Evolutionary conservation across 2,888 invertebrate genomes (phyloP).

Genomic region (Chironomus tentans): DNA sequence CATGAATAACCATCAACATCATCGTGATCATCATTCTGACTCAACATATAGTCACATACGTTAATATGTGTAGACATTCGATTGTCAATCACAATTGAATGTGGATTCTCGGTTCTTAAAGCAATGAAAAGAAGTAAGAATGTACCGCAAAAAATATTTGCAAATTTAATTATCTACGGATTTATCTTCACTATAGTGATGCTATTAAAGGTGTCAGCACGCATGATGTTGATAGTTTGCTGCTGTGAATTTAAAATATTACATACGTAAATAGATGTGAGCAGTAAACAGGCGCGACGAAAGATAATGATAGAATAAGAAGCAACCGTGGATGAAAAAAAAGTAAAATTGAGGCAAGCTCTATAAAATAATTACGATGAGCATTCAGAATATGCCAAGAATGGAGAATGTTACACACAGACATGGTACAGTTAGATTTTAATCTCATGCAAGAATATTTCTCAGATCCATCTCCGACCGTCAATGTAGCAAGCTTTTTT

Average conservation of each 20-base stretch:
- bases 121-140: not conserved
- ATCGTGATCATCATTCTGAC: too few relatives aligned
- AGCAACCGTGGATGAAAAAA: not conserved
- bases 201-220: not conserved
- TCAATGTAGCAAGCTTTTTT: too few relatives aligned
- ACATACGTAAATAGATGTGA: not conserved
- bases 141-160: not conserved
- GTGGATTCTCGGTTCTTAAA: not conserved
- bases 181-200: not conserved
- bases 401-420: not conserved
- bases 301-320: not conserved
- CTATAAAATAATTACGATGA: conserved; percentile 1
- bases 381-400: not conserved
- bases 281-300: not conserved
- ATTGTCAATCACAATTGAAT: not conserved
- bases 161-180: not conserved
- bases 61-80: not conserved
- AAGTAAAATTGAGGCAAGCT: not conserved
- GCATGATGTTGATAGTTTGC: not conserved
- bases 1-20: too few relatives aligned
- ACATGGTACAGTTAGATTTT: not conserved
- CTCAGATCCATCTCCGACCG: not conserved
- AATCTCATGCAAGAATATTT: not conserved
- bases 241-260: not conserved
- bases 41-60: too few relatives aligned